Evolutionary conservation across 2,888 invertebrate genomes (phyloP), one percentile per base, ranked within the genome.

Genomic region (Craniophora ligustri): DNA sequence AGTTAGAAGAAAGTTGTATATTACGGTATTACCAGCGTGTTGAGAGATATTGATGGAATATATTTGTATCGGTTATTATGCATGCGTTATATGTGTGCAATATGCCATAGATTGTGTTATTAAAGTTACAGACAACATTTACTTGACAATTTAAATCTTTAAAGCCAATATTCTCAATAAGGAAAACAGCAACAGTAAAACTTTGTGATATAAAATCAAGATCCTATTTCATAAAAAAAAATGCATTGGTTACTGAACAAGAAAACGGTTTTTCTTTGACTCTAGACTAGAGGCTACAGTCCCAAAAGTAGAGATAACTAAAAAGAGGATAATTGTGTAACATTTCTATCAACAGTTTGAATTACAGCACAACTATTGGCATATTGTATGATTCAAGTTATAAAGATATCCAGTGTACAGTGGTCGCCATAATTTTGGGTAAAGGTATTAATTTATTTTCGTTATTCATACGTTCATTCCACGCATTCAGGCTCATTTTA

Each of bases 401-500:
- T 44, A 46, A 46, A 57, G 47, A 63, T n/a, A n/a, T 66, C 66
- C 76, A 78, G 75, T 78, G 67, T 78, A 73, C 71, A 77, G 78
- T 62, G 46, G 30, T 75, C 76, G 57, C 71, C 78, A 76, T 86
- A 81, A 76, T 80, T 84, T 85, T 86, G 84, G 90, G 89, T 85
- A 82, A 81, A 87, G 89, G 89, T 90, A 88, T 82, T 82, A 71
- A 68, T 66, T 74, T 82, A 79, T 77, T 76, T 81, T 78, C 74
- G 75, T 85, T 80, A 73, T 74, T 48, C 79, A 82, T 66, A 47
- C 53, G 55, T 70, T n/a, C 86, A 85, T 81, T 62, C 45, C 78
- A 76, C 64, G 56, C 68, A 75, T 71, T 55, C 39, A 16, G 46
- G 38, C 28, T 28, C 59, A 70, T 72, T 31, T 50, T n/a, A 13